phyloP scores from a whole-genome alignment of 2,888 invertebrate genomes.

The Drosophila mercatorum region DNA sequence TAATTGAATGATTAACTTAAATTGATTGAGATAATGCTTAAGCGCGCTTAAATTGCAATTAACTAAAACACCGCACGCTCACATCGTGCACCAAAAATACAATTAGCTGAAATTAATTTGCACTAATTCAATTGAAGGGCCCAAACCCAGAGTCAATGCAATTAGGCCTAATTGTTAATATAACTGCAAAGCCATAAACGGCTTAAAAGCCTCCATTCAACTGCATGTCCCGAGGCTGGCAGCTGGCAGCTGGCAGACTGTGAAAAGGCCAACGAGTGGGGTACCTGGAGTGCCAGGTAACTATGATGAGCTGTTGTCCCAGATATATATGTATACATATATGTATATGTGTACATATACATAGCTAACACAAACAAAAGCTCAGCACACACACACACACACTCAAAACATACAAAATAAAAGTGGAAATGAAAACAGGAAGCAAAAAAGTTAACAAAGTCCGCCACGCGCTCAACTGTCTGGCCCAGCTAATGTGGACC shows the following conservation, averaged over 20 bases:
- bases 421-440: constrained; percentile 58
- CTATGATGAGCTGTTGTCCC: constrained; percentile 28
- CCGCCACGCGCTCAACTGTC: not conserved
- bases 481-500: constrained; percentile 31
- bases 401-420: constrained; percentile 24
- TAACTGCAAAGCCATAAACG: constrained; percentile 50
- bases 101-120: constrained; percentile 54
- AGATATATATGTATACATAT: not conserved
- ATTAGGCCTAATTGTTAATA: constrained; percentile 61
- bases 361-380: constrained; percentile 27
- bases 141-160: constrained; percentile 44
- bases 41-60: not conserved
- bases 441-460: constrained; percentile 33
- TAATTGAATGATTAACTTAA: not conserved
- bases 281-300: constrained; percentile 20
- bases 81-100: not conserved
- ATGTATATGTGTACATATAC: not conserved
- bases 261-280: constrained; percentile 36
- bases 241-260: constrained; percentile 38
- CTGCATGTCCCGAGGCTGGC: constrained; percentile 35
- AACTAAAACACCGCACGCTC: not conserved
- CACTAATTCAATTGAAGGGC: constrained; percentile 46
- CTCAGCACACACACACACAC: constrained; percentile 8
- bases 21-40: not conserved
- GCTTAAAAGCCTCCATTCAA: constrained; percentile 54